These are phyloP conservation scores for Nannobrachium achirus DNA, from an alignment of 2,113 vertebrate genomes.

Conservation along the genomic window DNA sequence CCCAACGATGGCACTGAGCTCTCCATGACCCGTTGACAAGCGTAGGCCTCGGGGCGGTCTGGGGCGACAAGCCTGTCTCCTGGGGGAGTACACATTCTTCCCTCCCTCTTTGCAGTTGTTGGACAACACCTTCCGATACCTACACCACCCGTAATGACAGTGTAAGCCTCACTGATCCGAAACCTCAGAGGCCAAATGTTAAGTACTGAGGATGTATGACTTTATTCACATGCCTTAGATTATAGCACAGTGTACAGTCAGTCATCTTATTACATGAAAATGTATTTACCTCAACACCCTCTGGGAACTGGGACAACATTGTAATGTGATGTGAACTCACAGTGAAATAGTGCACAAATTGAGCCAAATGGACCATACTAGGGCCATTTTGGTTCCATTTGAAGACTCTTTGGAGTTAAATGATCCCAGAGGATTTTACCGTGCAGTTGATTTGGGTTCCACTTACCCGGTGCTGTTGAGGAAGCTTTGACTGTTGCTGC, in stretches of 20 bases:
- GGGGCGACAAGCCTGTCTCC: constrained; percentile 84
- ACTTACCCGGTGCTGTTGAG: constrained; percentile 95
- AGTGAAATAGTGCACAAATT: too few relatives aligned
- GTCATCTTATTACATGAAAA: too few relatives aligned
- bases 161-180: constrained; percentile 13
- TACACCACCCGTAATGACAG: constrained; percentile 48
- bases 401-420: too few relatives aligned
- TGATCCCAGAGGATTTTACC: too few relatives aligned
- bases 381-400: too few relatives aligned
- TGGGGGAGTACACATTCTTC: constrained; percentile 86
- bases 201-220: neutral
- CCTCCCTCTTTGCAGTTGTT: constrained; percentile 93
- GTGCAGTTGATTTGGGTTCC: constrained; percentile 18
- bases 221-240: constrained; percentile 42
- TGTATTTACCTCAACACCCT: too few relatives aligned
- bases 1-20: constrained; percentile 83
- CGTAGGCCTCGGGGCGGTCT: constrained; percentile 88
- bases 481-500: constrained; percentile 89
- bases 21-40: constrained; percentile 84
- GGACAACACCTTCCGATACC: constrained; percentile 92
- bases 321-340: constrained; percentile 40
- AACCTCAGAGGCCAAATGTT: neutral
- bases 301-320: constrained; percentile 39
- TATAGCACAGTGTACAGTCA: constrained; percentile 45
- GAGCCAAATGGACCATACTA: too few relatives aligned